Evolutionary conservation across 1,140 invertebrate species (phyloP).

Genomic region (Drosophila orena): DNA sequence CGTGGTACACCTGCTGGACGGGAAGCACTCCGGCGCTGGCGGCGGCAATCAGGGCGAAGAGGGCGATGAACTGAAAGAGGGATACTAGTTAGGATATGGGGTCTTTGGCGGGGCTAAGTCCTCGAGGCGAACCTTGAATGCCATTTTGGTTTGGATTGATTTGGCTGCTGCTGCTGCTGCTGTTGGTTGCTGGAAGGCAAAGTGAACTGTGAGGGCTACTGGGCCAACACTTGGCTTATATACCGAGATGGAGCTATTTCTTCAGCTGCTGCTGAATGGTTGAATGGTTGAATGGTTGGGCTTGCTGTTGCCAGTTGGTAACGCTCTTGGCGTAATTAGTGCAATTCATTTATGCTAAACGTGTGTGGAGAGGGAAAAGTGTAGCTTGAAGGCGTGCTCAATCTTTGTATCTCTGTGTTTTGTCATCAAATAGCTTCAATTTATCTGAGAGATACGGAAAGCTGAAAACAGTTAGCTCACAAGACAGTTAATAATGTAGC

Average conservation of each 20-base stretch:
- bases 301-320: conserved; percentile 12
- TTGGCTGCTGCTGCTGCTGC: conserved; percentile 35
- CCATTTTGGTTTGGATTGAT: conserved; percentile 49
- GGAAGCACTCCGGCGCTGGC: conserved; percentile 72
- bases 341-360: conserved; percentile 78
- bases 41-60: conserved; percentile 75
- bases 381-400: conserved; percentile 54
- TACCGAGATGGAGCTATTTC: conserved; percentile 49
- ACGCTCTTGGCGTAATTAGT: conserved; percentile 69
- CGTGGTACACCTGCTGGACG: conserved; percentile 69
- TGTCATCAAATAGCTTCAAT: conserved; percentile 66
- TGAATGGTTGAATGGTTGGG: neutral
- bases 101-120: neutral
- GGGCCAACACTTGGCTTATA: conserved; percentile 50
- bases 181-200: conserved; percentile 49
- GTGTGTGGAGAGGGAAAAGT: conserved; percentile 52
- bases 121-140: conserved; percentile 68
- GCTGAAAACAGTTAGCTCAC: conserved; percentile 10
- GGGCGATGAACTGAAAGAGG: conserved; percentile 56
- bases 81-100: conserved; percentile 11
- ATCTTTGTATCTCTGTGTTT: conserved; percentile 52
- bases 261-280: neutral
- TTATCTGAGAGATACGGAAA: conserved; percentile 36
- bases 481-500: conserved; percentile 9
- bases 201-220: conserved; percentile 66